A percentile compares a stretch with the other conserved stretches of the same genome.
Evolutionary conservation across 2,888 invertebrate genomes (phyloP).

Genomic region (Papilio elwesi): DNA sequence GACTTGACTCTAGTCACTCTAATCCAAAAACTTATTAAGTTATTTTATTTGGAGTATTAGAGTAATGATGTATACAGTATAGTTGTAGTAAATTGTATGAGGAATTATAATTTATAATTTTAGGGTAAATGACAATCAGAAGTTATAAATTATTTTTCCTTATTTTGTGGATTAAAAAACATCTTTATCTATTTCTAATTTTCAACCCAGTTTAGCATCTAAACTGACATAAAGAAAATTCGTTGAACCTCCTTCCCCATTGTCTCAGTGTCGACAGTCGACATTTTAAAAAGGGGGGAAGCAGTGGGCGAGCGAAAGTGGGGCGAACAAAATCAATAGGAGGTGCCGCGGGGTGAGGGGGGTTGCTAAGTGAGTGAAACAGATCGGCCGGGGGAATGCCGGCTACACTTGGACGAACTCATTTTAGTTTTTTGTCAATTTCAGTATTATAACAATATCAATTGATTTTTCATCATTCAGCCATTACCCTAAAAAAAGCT

Average conservation of each 20-base stretch:
- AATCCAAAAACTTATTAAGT: too few relatives aligned
- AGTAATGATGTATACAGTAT: too few relatives aligned
- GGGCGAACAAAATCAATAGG: slow-evolving; percentile 74
- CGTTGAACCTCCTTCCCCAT: slow-evolving; percentile 57
- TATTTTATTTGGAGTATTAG: too few relatives aligned
- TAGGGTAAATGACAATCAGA: not conserved
- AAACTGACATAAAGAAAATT: slow-evolving; percentile 49
- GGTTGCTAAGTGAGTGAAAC: slow-evolving; percentile 61
- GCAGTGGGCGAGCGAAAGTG: slow-evolving; percentile 57
- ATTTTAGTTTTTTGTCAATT: slow-evolving; percentile 39
- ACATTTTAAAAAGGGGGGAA: slow-evolving; percentile 66
- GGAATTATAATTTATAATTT: not conserved
- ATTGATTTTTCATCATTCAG: not conserved
- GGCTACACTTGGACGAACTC: slow-evolving; percentile 55
- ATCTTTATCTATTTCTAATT: slow-evolving; percentile 7
- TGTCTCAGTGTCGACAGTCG: slow-evolving; percentile 61
- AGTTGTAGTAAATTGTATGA: too few relatives aligned
- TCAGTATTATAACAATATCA: slow-evolving; percentile 9
- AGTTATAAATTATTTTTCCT: not conserved
- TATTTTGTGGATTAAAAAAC: not conserved
- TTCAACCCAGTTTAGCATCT: slow-evolving; percentile 28
- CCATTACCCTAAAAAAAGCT: not conserved
- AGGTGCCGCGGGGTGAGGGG: slow-evolving; percentile 52
- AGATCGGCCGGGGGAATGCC: slow-evolving; percentile 59
- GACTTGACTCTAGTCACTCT: too few relatives aligned